phyloP scores from a whole-genome alignment of 2,113 vertebrate species.

The Stigmatopora nigra region DNA sequence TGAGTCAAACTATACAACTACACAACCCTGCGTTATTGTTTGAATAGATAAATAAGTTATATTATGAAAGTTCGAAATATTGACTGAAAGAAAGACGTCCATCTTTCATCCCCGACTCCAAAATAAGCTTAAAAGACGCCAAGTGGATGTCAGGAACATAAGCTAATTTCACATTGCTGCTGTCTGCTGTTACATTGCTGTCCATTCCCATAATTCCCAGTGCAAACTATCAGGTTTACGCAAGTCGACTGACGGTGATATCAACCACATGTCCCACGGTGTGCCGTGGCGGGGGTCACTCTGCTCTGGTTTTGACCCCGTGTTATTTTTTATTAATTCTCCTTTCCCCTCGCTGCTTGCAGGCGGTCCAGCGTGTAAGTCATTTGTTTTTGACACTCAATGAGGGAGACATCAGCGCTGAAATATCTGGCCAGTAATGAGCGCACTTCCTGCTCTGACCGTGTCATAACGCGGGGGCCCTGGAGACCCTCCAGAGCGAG shows the following conservation, averaged over 20 bases:
- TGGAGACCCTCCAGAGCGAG: conserved; percentile 15
- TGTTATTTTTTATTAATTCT: conserved; percentile 3
- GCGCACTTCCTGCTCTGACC: conserved; percentile 49
- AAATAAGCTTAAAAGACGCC: background rate
- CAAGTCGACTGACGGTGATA: conserved; percentile 37
- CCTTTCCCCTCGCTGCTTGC: background rate
- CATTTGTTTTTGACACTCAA: conserved; percentile 59
- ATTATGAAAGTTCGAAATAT: background rate
- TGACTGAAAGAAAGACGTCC: background rate
- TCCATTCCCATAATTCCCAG: background rate
- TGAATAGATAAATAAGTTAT: too few relatives aligned
- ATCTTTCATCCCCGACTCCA: background rate
- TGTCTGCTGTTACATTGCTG: background rate
- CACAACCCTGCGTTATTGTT: too few relatives aligned
- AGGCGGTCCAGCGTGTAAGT: conserved; percentile 7
- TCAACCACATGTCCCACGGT: conserved; percentile 23
- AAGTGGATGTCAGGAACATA: background rate
- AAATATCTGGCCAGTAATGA: conserved; percentile 53
- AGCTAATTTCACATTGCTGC: background rate
- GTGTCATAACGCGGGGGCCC: conserved; percentile 51
- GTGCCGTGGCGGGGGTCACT: conserved; percentile 18
- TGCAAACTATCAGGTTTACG: background rate
- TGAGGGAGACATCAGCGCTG: conserved; percentile 54
- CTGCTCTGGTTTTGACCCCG: conserved; percentile 23
- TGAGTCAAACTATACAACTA: too few relatives aligned